Evolutionary conservation across 1,140 invertebrate species (phyloP), one percentile per base, ranked within the genome.

Genomic region (Musca domestica): DNA sequence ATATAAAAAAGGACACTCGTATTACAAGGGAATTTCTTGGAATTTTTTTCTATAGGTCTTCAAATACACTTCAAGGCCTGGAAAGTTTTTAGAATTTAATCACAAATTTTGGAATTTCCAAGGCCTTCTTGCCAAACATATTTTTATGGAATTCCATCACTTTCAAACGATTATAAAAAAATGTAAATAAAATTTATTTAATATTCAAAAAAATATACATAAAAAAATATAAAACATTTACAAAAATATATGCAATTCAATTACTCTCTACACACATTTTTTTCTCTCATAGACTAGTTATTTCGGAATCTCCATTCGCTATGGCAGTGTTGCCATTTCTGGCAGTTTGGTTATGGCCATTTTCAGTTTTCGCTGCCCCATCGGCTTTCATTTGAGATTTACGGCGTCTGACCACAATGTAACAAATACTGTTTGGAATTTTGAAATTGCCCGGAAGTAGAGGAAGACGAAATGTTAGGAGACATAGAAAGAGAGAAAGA

Each of bases 251-350:
- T 30, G n/a, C 1, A 54, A 25, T 54, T 9, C 49, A 19, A 20
- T 30, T 58, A 30, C 3, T 15, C n/a, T 58, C 14, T 17, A 22
- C 20, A 52, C 22, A 15, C 17, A n/a, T 46, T 46, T 46, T 2
- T 3, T 46, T 46, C 15, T 9, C 27, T 61, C n/a, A 61, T n/a
- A 61, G 56, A 61, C 56, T 61, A 61, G 56, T 61, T 61, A 61
- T 61, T 19, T 61, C 56, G 27, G 19, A 17, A 41, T 61, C 56
- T 34, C 56, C 56, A 41, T 61, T 61, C 10, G 12, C 7, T 4
- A 17, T 27, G 17, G 54, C 19, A 30, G 23, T 17, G n/a, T 12
- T 7, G 9, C 27, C 27, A 41, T 41, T 41, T 7, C 10, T 12
- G 10, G 5, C 34, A 58, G 1, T 22, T 10, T 19, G 15, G 15